Conservation (phyloP, 2,113 vertebrate species). For the Pseudolaguvia tuberculata region DNA sequence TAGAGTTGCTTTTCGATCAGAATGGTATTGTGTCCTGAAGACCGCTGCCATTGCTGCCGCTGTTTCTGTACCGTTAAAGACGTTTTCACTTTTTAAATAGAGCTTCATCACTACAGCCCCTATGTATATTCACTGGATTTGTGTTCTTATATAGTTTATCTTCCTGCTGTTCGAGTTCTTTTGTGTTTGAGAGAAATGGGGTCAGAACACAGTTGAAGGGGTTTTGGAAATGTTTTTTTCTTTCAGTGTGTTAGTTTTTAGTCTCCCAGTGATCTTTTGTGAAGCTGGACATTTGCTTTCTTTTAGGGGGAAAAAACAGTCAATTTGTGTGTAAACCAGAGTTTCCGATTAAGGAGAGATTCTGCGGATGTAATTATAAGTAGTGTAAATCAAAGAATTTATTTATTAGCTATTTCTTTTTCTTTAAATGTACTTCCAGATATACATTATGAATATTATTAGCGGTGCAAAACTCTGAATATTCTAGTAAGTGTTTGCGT, state of each 20-base stretch:
- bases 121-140: conserved; percentile 37
- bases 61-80: conserved; percentile 21
- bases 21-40: conserved; percentile 31
- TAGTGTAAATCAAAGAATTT: too few relatives aligned
- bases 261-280: conserved; percentile 4
- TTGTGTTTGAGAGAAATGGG: conserved; percentile 40
- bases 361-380: too few relatives aligned
- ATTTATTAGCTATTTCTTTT: too few relatives aligned
- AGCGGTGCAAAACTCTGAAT: too few relatives aligned
- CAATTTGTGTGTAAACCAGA: too few relatives aligned
- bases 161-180: conserved; percentile 6
- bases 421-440: too few relatives aligned
- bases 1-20: conserved; percentile 45
- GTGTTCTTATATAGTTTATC: background rate
- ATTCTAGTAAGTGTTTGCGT: too few relatives aligned
- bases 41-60: background rate
- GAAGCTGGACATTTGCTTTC: background rate
- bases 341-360: too few relatives aligned
- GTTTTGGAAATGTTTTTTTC: background rate
- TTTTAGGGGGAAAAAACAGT: background rate
- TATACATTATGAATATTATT: too few relatives aligned
- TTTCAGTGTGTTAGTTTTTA: background rate
- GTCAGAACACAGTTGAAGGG: background rate
- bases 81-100: conserved; percentile 30
- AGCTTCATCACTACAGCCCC: background rate